Evolutionary conservation across 92 coral and sea anemone genomes (phyloP).

Genomic region (Umimayanthus chanpuru): DNA sequence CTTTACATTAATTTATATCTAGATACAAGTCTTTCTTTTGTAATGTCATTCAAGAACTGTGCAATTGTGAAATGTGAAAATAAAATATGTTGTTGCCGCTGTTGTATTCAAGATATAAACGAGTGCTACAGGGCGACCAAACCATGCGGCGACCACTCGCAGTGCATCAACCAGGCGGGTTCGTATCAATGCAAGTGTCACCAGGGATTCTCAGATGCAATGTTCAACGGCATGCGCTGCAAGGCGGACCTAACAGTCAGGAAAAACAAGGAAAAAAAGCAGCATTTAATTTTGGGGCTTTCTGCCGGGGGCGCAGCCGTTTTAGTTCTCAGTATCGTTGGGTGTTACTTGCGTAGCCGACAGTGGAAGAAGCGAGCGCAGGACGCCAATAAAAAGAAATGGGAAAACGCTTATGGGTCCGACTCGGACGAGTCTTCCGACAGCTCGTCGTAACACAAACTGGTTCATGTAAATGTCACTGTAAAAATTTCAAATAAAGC

Average conservation of each 20-base stretch:
- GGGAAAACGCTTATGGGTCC: neutral
- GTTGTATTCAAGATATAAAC: conserved; percentile 3
- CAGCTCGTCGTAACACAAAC: neutral
- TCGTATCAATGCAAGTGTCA: conserved; percentile 5
- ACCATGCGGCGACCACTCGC: conserved; percentile 27
- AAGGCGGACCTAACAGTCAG: neutral
- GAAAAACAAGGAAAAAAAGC: conserved; percentile 6
- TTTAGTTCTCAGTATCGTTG: neutral
- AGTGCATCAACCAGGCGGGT: conserved; percentile 1
- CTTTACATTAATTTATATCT: too few species aligned
- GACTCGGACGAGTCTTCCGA: conserved; percentile 9
- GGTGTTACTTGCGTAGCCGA: neutral
- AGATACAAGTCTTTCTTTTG: too few species aligned
- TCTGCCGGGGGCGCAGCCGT: conserved; percentile 11
- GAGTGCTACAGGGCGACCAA: conserved; percentile 15
- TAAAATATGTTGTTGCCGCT: too few species aligned
- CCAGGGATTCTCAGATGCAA: conserved; percentile 3
- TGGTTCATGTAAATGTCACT: neutral
- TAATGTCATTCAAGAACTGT: too few species aligned
- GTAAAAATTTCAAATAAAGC: neutral
- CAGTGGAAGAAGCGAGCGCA: neutral
- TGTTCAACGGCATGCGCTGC: neutral
- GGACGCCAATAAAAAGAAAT: neutral
- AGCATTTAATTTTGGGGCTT: conserved; percentile 2
- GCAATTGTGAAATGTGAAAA: too few species aligned